A percentile compares a stretch with the other conserved stretches of the same genome.
Conservation (phyloP, 2,888 invertebrate species). For the Aethes cnicana region DNA sequence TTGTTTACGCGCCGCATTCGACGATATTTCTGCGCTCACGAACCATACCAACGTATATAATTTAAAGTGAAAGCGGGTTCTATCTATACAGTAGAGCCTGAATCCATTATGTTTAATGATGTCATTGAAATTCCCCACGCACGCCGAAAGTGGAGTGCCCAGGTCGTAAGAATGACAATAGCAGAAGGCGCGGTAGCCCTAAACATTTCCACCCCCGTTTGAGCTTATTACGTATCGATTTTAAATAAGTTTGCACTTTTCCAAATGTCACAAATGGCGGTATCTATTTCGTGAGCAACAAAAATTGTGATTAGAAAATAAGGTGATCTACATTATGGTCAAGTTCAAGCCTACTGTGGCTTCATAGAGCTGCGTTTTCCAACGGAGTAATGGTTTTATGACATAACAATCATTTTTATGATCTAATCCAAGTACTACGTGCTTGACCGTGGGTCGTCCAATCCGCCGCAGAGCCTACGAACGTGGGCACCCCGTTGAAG, state of each 20-base stretch:
- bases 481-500: conserved; percentile 41
- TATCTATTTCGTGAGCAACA: no score
- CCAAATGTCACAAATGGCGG: no score
- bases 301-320: no score
- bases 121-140: conserved; percentile 61
- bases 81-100: conserved; percentile 48
- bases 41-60: conserved; percentile 33
- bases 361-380: no score
- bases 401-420: conserved; percentile 13
- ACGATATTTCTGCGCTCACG: neutral
- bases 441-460: conserved; percentile 8
- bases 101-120: conserved; percentile 58
- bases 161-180: conserved; percentile 40
- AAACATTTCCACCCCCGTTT: conserved; percentile 2
- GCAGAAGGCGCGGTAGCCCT: neutral
- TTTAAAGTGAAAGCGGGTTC: conserved; percentile 59
- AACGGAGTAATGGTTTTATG: neutral
- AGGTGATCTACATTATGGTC: no score
- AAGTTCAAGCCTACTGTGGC: no score
- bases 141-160: conserved; percentile 48
- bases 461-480: neutral
- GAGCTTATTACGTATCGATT: neutral
- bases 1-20: no score
- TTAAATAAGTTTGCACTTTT: no score
- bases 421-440: conserved; percentile 21